Evolutionary conservation across 2,797 vertebrate species (phyloP).

Genomic region (Mareca penelope): DNA sequence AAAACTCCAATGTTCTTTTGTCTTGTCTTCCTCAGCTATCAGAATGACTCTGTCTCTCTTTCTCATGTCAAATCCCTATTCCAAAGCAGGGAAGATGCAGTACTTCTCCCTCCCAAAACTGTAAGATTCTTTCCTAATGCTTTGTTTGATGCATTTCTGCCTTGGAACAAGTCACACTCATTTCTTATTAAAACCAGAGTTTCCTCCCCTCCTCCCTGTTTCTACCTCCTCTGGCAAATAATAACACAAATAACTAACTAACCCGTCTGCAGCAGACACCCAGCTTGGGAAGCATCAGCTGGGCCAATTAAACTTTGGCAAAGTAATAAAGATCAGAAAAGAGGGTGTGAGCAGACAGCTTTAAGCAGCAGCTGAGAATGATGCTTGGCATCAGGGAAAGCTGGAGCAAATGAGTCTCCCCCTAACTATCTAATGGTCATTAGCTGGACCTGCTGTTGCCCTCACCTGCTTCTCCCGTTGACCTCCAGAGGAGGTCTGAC

Average conservation of each 20-base stretch:
- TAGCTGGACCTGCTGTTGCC: slow-evolving; percentile 7
- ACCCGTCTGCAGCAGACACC: not conserved
- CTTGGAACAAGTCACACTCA: not conserved
- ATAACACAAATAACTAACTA: not conserved
- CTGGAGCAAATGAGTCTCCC: not conserved
- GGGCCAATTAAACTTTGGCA: slow-evolving; percentile 61
- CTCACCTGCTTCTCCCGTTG: slow-evolving; percentile 47
- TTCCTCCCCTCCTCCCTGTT: not conserved
- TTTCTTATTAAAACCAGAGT: not conserved
- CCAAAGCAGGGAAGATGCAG: not conserved
- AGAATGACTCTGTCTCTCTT: not conserved
- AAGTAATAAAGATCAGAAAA: slow-evolving; percentile 21
- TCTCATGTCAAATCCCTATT: not conserved
- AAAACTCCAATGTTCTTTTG: not conserved
- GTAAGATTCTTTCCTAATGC: not conserved
- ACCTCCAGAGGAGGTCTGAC: slow-evolving; percentile 1
- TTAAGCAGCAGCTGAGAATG: slow-evolving; percentile 32
- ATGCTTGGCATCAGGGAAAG: not conserved
- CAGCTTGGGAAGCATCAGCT: slow-evolving; percentile 44
- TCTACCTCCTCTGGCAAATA: not conserved
- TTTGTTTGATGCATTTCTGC: not conserved
- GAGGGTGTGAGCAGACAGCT: slow-evolving; percentile 28
- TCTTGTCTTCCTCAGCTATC: not conserved
- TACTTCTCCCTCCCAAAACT: not conserved
- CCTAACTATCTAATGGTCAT: not conserved